Evolutionary conservation across 2,113 vertebrate genomes (phyloP).

Genomic region (Zosterops pallidus): DNA sequence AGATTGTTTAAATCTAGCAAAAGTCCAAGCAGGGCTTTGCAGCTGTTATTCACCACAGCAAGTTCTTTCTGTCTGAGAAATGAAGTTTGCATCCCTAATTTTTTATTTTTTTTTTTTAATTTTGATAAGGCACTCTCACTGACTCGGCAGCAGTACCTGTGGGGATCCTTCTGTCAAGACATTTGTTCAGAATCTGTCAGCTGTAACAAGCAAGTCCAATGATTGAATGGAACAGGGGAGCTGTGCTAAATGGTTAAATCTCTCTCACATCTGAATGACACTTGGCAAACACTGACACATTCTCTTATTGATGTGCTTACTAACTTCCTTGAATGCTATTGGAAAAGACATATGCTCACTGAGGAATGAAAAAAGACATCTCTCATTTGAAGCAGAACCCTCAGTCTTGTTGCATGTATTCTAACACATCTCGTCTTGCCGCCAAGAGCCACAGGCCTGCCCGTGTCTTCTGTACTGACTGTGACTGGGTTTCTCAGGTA

Average conservation of each 20-base stretch:
- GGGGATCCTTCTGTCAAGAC: background rate
- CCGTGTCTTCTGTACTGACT: background rate
- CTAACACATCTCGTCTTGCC: background rate
- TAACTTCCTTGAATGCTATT: slow-evolving; percentile 5
- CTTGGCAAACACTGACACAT: background rate
- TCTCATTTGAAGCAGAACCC: background rate
- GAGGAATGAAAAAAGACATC: background rate
- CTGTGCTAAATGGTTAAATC: slow-evolving; percentile 20
- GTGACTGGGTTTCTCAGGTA: background rate
- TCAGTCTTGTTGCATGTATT: background rate
- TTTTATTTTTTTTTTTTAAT: background rate
- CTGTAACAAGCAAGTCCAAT: background rate
- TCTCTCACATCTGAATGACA: background rate
- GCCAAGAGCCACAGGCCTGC: background rate
- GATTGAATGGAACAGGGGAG: background rate
- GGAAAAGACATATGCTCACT: background rate
- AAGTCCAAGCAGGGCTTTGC: background rate
- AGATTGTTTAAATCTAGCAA: background rate
- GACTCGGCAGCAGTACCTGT: background rate
- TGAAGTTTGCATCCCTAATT: background rate
- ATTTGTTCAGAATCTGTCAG: slow-evolving; percentile 21
- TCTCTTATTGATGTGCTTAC: slow-evolving; percentile 18
- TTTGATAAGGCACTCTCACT: background rate
- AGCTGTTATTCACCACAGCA: background rate
- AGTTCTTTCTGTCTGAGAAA: background rate